phyloP scores from a whole-genome alignment of 2,113 vertebrate species.

The Muntiacus muntjak region DNA sequence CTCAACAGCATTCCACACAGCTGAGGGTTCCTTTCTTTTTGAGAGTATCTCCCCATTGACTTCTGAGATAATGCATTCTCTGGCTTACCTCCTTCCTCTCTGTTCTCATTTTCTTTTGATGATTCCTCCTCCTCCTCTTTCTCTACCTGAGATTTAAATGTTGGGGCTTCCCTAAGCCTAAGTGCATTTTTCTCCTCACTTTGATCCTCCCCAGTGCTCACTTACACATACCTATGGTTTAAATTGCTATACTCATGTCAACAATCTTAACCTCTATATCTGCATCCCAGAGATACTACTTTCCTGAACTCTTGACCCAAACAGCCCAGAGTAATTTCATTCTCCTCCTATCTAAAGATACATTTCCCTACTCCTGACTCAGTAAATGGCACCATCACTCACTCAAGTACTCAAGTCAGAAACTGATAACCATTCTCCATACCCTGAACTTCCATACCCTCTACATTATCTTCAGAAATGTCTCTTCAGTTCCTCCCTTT shows the following conservation, averaged over 20 bases:
- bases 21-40: not conserved
- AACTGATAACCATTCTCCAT: not conserved
- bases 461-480: not conserved
- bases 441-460: not conserved
- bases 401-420: not conserved
- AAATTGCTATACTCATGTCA: not conserved
- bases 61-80: not conserved
- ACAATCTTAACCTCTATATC: not conserved
- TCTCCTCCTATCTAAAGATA: not conserved
- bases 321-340: not conserved
- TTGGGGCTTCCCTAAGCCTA: not conserved
- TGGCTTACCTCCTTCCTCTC: not conserved
- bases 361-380: not conserved
- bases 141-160: not conserved
- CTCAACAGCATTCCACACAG: not conserved
- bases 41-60: not conserved
- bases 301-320: not conserved
- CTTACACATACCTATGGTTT: not conserved
- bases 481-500: not conserved
- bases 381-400: not conserved
- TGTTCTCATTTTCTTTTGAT: not conserved
- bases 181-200: not conserved
- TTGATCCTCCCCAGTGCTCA: not conserved
- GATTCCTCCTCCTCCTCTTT: not conserved
- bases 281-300: not conserved